A percentile compares a stretch with the other conserved stretches of the same genome.
Evolutionary conservation across 2,113 vertebrate species (phyloP).

Genomic region (Mastomys coucha): DNA sequence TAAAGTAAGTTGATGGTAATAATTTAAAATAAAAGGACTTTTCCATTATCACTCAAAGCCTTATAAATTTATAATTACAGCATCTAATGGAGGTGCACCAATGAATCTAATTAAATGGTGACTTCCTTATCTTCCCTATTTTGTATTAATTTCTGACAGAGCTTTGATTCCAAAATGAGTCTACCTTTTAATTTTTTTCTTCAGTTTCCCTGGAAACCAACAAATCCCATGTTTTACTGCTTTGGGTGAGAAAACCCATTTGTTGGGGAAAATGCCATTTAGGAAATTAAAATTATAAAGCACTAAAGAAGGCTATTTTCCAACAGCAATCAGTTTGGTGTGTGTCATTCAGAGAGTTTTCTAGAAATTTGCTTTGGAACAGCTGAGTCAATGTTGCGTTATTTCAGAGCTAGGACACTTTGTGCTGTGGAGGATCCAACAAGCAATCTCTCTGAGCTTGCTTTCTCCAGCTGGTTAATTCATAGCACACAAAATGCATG

Average conservation of each 20-base stretch:
- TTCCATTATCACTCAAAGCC: background rate
- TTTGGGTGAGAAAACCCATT: background rate
- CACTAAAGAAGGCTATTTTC: conserved; percentile 39
- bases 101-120: background rate
- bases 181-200: background rate
- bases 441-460: background rate
- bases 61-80: background rate
- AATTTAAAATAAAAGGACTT: background rate
- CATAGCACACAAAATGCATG: conserved; percentile 9
- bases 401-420: background rate
- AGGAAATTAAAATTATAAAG: conserved; percentile 55
- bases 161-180: background rate
- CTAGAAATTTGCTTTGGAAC: conserved; percentile 57
- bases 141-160: conserved; percentile 33
- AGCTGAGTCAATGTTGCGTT: background rate
- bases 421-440: background rate
- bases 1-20: background rate
- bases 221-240: background rate
- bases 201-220: conserved; percentile 62
- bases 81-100: background rate
- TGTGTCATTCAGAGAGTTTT: conserved; percentile 52
- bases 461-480: conserved; percentile 47
- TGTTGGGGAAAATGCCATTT: conserved; percentile 14
- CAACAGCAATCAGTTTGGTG: background rate
- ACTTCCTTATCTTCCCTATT: background rate